phyloP scores from a whole-genome alignment of 2,797 vertebrate species.

The Sebastes minor region DNA sequence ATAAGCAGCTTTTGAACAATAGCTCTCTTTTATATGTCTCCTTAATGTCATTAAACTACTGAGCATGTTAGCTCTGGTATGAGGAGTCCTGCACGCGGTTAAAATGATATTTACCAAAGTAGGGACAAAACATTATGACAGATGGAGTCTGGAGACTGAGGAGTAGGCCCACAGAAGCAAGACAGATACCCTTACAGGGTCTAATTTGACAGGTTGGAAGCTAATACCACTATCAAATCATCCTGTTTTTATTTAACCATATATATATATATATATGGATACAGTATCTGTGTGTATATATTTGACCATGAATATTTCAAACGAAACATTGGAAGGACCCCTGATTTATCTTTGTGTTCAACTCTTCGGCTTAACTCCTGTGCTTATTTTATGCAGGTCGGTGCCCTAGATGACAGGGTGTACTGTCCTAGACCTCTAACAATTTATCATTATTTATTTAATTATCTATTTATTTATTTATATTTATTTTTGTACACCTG shows the following conservation, averaged over 20 bases:
- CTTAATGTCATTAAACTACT: conserved; percentile 21
- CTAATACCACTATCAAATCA: not conserved
- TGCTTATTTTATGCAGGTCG: too few relatives aligned
- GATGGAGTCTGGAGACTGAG: conserved; percentile 58
- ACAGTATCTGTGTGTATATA: too few relatives aligned
- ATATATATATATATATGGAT: not conserved
- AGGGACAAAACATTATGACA: conserved; percentile 51
- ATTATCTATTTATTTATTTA: too few relatives aligned
- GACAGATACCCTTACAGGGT: conserved; percentile 57
- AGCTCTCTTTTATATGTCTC: conserved; percentile 27
- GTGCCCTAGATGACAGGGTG: too few relatives aligned
- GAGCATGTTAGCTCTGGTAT: conserved; percentile 30
- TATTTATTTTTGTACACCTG: too few relatives aligned
- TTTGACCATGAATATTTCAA: too few relatives aligned
- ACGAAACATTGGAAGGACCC: too few relatives aligned
- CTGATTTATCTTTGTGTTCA: too few relatives aligned
- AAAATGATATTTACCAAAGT: conserved; percentile 10
- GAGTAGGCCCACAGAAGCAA: conserved; percentile 63
- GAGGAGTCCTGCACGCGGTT: not conserved
- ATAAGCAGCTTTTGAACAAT: conserved; percentile 49
- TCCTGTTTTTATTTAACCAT: not conserved
- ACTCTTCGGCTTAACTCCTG: too few relatives aligned
- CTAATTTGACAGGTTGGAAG: conserved; percentile 53
- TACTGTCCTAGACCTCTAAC: too few relatives aligned
- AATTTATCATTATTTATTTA: too few relatives aligned